Evolutionary conservation across 2,888 invertebrate genomes (phyloP).

Genomic region (Notocelia uddmanniana): DNA sequence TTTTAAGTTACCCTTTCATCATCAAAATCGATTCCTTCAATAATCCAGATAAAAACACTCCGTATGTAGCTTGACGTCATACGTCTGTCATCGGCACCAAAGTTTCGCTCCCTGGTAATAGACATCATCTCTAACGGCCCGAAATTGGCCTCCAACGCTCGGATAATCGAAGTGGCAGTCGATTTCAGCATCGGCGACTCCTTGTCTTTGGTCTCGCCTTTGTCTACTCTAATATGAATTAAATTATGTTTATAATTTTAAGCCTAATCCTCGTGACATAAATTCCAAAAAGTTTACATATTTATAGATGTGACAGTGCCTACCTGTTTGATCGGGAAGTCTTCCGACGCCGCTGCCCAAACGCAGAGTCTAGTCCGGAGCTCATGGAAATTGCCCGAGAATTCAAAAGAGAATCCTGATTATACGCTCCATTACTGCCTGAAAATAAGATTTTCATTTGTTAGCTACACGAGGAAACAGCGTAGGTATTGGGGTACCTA

Average conservation of each 20-base stretch:
- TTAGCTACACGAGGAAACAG: background rate
- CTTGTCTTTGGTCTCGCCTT: background rate
- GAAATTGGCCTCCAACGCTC: background rate
- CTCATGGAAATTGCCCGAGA: constrained; percentile 79
- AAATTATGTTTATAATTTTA: background rate
- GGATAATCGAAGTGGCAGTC: constrained; percentile 30
- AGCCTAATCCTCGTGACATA: background rate
- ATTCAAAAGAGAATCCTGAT: constrained; percentile 67
- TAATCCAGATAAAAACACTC: too few relatives aligned
- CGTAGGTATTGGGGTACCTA: too few relatives aligned
- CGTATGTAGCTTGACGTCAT: too few relatives aligned
- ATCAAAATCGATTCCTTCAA: too few relatives aligned
- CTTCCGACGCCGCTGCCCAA: constrained; percentile 62
- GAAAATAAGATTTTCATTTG: constrained; percentile 44
- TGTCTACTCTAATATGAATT: constrained; percentile 57
- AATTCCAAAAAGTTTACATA: background rate
- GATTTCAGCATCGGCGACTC: background rate
- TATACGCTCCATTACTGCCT: constrained; percentile 69
- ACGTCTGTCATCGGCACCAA: too few relatives aligned
- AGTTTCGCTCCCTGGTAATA: too few relatives aligned
- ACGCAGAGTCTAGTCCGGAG: constrained; percentile 74
- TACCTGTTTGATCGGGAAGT: constrained; percentile 75
- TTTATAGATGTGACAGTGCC: constrained; percentile 50
- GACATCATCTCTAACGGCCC: too few relatives aligned
- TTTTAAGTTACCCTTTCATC: too few relatives aligned